Conservation (phyloP, 2,888 invertebrate species). For the Chelonus formosanus region DNA sequence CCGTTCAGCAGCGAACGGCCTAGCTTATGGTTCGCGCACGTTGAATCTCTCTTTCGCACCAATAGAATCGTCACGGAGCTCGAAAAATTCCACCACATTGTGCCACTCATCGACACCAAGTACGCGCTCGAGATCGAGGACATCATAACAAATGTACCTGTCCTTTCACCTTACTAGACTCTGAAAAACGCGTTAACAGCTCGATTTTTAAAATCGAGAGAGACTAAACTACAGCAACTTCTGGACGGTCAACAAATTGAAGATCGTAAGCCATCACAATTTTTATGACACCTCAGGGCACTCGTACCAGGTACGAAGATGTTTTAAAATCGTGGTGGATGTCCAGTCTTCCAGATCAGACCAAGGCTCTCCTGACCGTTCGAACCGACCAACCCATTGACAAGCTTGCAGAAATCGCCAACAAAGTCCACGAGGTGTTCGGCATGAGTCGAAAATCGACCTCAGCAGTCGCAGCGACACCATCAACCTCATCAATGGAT, state of each 20-base stretch:
- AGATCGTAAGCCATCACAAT: conserved; percentile 46
- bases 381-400: background rate
- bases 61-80: conserved; percentile 41
- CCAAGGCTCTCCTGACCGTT: conserved; percentile 31
- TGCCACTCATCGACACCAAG: conserved; percentile 39
- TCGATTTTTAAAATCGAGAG: conserved; percentile 17
- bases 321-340: conserved; percentile 15
- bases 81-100: conserved; percentile 43
- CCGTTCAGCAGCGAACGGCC: conserved; percentile 47
- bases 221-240: conserved; percentile 32
- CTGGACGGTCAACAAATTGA: conserved; percentile 37
- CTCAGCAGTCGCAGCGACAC: background rate
- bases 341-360: background rate
- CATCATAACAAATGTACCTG: background rate
- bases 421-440: conserved; percentile 7
- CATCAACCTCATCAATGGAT: background rate
- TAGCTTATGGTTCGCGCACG: conserved; percentile 50
- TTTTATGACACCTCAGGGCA: conserved; percentile 41
- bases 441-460: background rate
- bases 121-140: conserved; percentile 41
- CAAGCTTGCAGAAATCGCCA: background rate
- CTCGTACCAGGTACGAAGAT: conserved; percentile 37
- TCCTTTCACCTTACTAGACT: background rate
- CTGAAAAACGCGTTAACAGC: conserved; percentile 4
- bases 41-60: conserved; percentile 47